A percentile compares a stretch with the other conserved stretches of the same genome.
Evolutionary conservation across 2,888 invertebrate species (phyloP).

Genomic region (Gibbula magus): DNA sequence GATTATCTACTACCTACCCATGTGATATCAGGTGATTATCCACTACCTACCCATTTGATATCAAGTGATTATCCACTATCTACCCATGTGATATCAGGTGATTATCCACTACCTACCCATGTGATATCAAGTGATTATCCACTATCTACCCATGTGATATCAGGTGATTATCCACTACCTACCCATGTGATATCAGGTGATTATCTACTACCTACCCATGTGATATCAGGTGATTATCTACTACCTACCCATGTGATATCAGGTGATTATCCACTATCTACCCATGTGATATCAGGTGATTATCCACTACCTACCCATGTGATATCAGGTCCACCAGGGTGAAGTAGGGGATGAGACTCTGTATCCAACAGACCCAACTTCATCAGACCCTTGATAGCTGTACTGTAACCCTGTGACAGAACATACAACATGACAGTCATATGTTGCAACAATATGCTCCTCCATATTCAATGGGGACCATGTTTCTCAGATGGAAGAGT

Average conservation of each 20-base stretch:
- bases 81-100: neutral
- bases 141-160: neutral
- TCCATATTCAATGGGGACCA: too few relatives aligned
- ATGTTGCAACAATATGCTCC: too few relatives aligned
- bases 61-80: neutral
- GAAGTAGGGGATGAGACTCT: constrained; percentile 90
- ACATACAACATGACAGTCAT: too few relatives aligned
- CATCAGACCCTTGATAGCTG: constrained; percentile 91
- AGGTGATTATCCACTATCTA: neutral
- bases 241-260: constrained; percentile 86
- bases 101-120: neutral
- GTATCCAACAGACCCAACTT: constrained; percentile 90
- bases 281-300: neutral
- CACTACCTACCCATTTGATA: neutral
- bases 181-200: neutral
- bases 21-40: neutral
- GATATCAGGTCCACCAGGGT: constrained; percentile 93
- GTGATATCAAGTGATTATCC: neutral
- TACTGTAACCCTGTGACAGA: constrained; percentile 84
- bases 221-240: neutral
- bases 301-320: constrained; percentile 86
- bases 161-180: neutral
- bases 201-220: neutral
- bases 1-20: neutral
- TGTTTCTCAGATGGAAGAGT: too few relatives aligned